phyloP scores from a whole-genome alignment of 2,888 invertebrate species.

The Polylopha cassiicola region DNA sequence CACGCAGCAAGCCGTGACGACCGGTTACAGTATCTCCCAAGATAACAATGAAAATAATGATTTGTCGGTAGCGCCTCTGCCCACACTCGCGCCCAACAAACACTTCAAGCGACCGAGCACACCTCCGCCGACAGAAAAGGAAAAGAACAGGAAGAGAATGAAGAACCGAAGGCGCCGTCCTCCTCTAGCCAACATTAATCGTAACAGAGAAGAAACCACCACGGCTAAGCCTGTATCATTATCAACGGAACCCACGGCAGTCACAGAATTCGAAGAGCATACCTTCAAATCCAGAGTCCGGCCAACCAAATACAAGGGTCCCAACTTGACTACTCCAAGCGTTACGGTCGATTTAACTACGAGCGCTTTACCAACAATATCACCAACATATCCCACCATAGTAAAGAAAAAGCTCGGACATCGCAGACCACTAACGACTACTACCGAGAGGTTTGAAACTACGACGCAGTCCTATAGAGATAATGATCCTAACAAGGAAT shows the following conservation, averaged over 20 bases:
- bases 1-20: constrained; percentile 16
- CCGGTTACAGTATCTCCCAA: constrained; percentile 34
- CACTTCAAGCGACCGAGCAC: constrained; percentile 64
- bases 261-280: constrained; percentile 51
- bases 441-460: constrained; percentile 52
- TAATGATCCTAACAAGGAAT: constrained; percentile 55
- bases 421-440: constrained; percentile 52
- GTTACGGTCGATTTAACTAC: constrained; percentile 65
- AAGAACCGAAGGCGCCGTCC: constrained; percentile 70
- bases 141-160: constrained; percentile 61
- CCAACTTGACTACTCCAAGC: constrained; percentile 62
- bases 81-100: constrained; percentile 65
- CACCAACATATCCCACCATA: constrained; percentile 64
- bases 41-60: constrained; percentile 49
- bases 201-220: constrained; percentile 48
- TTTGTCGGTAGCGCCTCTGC: constrained; percentile 50
- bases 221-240: constrained; percentile 34
- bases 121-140: constrained; percentile 47
- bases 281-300: constrained; percentile 59
- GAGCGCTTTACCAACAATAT: constrained; percentile 65
- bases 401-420: constrained; percentile 60
- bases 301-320: constrained; percentile 45
- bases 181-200: constrained; percentile 45
- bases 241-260: constrained; percentile 44
- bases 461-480: constrained; percentile 49